phyloP scores from a whole-genome alignment of 2,113 vertebrate genomes.

The Petromus typicus region DNA sequence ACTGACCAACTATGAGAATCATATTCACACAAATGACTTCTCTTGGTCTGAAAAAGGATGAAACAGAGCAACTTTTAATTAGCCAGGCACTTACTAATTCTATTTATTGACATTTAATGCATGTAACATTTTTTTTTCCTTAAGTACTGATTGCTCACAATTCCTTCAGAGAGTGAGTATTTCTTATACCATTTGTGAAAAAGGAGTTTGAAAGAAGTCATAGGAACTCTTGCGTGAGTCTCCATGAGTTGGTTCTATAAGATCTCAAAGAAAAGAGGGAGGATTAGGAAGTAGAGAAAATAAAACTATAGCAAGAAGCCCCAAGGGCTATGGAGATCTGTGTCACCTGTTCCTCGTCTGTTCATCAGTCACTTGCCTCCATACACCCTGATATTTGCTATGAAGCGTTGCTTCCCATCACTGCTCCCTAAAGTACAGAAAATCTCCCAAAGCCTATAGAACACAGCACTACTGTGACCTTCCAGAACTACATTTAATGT shows the following conservation, averaged over 20 bases:
- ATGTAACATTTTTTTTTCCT: constrained; percentile 19
- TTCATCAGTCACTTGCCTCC: background rate
- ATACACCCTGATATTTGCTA: background rate
- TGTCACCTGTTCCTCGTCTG: background rate
- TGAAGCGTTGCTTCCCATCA: background rate
- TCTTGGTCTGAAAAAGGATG: background rate
- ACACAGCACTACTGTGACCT: background rate
- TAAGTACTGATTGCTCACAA: background rate
- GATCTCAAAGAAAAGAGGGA: background rate
- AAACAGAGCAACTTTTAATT: background rate
- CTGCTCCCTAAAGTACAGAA: background rate
- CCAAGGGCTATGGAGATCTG: background rate
- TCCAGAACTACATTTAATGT: too few species aligned
- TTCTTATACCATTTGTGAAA: constrained; percentile 5
- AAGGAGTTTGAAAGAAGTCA: background rate
- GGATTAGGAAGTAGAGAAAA: background rate
- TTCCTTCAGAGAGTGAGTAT: background rate
- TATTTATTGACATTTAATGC: constrained; percentile 21
- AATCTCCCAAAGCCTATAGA: background rate
- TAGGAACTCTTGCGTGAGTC: background rate
- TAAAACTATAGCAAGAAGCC: background rate
- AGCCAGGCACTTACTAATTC: background rate
- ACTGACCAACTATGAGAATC: background rate
- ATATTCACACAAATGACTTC: background rate
- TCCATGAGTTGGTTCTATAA: background rate